Evolutionary conservation across 2,113 vertebrate genomes (phyloP), one percentile per base, ranked within the genome.

Genomic region (Oryzias javanicus): DNA sequence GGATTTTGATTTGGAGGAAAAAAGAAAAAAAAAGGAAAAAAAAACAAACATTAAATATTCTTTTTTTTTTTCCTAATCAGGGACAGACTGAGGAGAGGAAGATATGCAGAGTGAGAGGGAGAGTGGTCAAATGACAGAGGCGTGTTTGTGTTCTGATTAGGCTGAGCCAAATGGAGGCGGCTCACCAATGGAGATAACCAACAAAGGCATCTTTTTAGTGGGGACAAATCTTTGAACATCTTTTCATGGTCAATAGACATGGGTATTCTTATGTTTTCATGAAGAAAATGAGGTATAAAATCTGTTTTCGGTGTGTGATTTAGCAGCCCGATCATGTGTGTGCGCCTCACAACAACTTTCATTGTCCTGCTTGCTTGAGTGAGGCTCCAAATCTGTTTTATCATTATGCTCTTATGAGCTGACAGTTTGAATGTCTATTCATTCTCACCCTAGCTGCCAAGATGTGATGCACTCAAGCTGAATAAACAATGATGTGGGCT

Each of bases 91-190:
- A 67, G 48, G 42, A 56, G 66, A 45, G 55, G 19, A 60, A 42
- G 46, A 40, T 60, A 65, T 60, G 55, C 45, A 54, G 72, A 52
- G 67, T 35, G 62, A 45, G 62, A 76, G 79, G 79, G 86, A 77
- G 46, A 50, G 70, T 20, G 27, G 81, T 84, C 90, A 91, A 89
- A 90, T 82, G 74, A 88, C 88, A 90, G 89, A 92, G 89, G 88
- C 81, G 82, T 91, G 88, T 90, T 91, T 91, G 88, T 90, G 59
- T 89, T 91, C 84, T 86, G 88, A 91, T 89, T 87, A 85, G 77
- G 40, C 81, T 50, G 65, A 79, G 86, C 85, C 86, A 88, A 89
- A 85, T 68, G 74, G 79, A 87, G 88, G 85, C 75, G 67, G 82
- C 86, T 82, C 82, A 83, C 84, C 83, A 88, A 83, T 86, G 62